These are phyloP conservation scores for Bombus superbus DNA, from an alignment of 1,140 invertebrate species.

Conservation along the genomic window DNA sequence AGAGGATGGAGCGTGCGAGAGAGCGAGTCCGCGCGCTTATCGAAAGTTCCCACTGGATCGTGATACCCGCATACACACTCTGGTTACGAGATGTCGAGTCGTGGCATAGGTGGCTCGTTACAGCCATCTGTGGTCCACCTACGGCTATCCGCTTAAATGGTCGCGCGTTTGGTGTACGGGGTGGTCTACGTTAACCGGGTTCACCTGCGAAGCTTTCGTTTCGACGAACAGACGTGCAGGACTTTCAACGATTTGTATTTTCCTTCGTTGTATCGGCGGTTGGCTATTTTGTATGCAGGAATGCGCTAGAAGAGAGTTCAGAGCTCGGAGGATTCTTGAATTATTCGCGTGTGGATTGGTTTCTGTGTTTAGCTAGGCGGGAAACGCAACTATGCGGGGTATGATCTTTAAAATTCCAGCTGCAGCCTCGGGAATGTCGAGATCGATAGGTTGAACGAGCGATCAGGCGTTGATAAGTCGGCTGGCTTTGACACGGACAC, in stretches of 20 bases:
- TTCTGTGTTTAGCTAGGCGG: neutral
- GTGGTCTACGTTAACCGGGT: constrained; percentile 25
- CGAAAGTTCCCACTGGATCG: constrained; percentile 48
- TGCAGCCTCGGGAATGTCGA: neutral
- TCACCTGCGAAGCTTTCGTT: neutral
- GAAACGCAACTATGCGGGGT: constrained; percentile 3
- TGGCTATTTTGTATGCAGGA: constrained; percentile 15
- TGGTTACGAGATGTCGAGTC: constrained; percentile 47
- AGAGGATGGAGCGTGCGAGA: neutral
- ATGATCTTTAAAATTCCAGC: neutral
- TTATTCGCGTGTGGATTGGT: neutral
- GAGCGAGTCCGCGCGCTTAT: constrained; percentile 15
- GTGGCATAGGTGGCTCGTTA: constrained; percentile 45
- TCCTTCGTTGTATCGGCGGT: neutral
- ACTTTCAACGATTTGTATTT: constrained; percentile 9
- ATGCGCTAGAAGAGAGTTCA: neutral
- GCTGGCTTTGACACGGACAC: neutral
- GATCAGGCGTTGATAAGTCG: constrained; percentile 7
- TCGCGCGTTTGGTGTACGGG: neutral
- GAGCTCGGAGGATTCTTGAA: neutral
- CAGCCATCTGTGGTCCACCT: constrained; percentile 45
- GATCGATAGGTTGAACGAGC: neutral
- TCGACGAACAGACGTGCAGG: constrained; percentile 13
- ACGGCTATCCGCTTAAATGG: constrained; percentile 51
- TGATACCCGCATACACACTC: constrained; percentile 17